phyloP scores from a whole-genome alignment of 2,888 invertebrate species.

The Callinectes sapidus region DNA sequence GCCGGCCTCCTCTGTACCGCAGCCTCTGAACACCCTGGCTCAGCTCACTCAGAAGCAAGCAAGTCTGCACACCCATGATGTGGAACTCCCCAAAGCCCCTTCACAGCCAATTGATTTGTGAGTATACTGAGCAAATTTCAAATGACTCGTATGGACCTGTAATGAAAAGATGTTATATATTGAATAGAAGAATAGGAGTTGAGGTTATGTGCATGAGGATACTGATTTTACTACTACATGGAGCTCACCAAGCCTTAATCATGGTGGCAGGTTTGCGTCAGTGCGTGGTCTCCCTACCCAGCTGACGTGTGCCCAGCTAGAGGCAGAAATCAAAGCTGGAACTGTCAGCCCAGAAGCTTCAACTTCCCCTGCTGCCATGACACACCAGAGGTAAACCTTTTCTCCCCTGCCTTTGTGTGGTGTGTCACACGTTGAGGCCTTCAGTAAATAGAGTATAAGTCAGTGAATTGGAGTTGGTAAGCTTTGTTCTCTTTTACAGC shows the following conservation, averaged over 20 bases:
- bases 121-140: background rate
- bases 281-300: slow-evolving; percentile 51
- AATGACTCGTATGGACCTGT: too few species aligned
- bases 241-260: background rate
- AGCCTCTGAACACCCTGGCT: slow-evolving; percentile 28
- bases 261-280: slow-evolving; percentile 52
- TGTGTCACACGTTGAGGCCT: background rate
- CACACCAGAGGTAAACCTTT: slow-evolving; percentile 45
- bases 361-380: slow-evolving; percentile 34
- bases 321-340: slow-evolving; percentile 67
- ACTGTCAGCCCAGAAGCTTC: slow-evolving; percentile 60
- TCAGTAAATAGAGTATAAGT: background rate
- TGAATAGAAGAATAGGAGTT: background rate
- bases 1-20: slow-evolving; percentile 32
- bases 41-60: slow-evolving; percentile 37
- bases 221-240: background rate
- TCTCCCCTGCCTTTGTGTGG: background rate
- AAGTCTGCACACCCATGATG: background rate
- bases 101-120: slow-evolving; percentile 49
- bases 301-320: slow-evolving; percentile 70
- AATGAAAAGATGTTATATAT: background rate
- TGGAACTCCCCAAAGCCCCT: slow-evolving; percentile 10
- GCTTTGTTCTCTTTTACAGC: background rate
- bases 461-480: background rate
- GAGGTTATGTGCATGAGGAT: background rate